Conservation (phyloP, 2,888 invertebrate genomes). For the Chrysolina haemoptera region DNA sequence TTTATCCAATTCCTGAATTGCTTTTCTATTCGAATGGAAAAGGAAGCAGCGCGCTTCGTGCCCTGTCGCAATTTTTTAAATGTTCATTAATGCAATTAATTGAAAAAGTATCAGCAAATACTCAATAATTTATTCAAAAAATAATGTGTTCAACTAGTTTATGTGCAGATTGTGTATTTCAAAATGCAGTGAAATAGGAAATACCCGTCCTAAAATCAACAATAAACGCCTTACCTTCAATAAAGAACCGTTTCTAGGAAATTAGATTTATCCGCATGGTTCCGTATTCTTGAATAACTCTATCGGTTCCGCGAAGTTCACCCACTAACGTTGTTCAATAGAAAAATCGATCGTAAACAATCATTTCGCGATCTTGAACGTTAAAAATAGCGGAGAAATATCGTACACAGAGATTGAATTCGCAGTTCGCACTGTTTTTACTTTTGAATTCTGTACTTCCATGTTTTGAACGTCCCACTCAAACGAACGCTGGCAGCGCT, state of each 20-base stretch:
- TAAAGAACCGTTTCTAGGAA: constrained; percentile 17
- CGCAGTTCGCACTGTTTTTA: constrained; percentile 23
- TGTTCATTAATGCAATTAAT: not conserved
- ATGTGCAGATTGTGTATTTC: too few relatives aligned
- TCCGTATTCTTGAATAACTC: constrained; percentile 11
- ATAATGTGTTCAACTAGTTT: too few relatives aligned
- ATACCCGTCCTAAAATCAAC: not conserved
- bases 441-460: constrained; percentile 35
- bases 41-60: not conserved
- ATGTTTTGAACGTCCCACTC: constrained; percentile 51
- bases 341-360: constrained; percentile 31
- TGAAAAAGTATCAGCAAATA: not conserved
- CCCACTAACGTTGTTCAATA: constrained; percentile 29
- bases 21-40: not conserved
- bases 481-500: constrained; percentile 35
- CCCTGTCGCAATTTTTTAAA: not conserved
- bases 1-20: not conserved
- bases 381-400: constrained; percentile 33
- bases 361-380: constrained; percentile 31
- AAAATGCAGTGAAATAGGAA: too few relatives aligned
- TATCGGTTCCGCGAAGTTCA: constrained; percentile 3
- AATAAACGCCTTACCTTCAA: not conserved
- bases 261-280: constrained; percentile 13
- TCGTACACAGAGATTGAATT: not conserved
- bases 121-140: too few relatives aligned